Percentiles rank a stretch among this genome's conserved stretches.
Conservation (phyloP, 2,113 vertebrate genomes). For the Centrocercus urophasianus region DNA sequence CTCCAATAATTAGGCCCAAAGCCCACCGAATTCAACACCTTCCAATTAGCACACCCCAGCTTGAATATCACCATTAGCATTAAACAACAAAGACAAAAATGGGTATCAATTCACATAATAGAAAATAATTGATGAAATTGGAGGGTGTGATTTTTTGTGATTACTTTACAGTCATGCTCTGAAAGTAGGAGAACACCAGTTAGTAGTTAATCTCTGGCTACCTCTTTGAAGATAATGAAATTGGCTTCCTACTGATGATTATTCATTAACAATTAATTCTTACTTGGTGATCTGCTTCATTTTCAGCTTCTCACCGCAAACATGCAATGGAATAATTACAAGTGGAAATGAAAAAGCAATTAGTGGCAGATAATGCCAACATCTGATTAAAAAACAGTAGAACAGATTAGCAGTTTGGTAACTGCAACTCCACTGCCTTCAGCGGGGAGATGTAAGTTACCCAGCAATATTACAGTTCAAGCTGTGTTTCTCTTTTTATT, state of each 20-base stretch:
- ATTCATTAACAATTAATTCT: slow-evolving; percentile 90
- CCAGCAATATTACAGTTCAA: slow-evolving; percentile 67
- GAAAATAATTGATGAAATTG: slow-evolving; percentile 89
- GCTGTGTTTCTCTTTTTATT: slow-evolving; percentile 69
- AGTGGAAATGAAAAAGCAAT: slow-evolving; percentile 86
- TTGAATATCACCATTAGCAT: slow-evolving; percentile 82
- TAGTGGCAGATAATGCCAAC: slow-evolving; percentile 85
- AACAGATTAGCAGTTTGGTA: slow-evolving; percentile 75
- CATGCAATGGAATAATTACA: slow-evolving; percentile 86
- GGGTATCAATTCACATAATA: slow-evolving; percentile 82
- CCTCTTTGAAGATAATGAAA: slow-evolving; percentile 91
- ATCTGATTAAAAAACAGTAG: slow-evolving; percentile 85
- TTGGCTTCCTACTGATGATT: slow-evolving; percentile 89
- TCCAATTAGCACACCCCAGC: slow-evolving; percentile 86
- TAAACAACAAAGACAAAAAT: slow-evolving; percentile 83
- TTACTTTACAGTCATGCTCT: slow-evolving; percentile 83
- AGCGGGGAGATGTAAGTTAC: slow-evolving; percentile 67
- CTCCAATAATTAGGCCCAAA: slow-evolving; percentile 81
- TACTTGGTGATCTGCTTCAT: slow-evolving; percentile 85
- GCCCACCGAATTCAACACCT: slow-evolving; percentile 82
- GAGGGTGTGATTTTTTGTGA: slow-evolving; percentile 86
- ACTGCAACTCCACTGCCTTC: slow-evolving; percentile 71
- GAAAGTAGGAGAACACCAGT: slow-evolving; percentile 77
- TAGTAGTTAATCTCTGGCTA: slow-evolving; percentile 83
- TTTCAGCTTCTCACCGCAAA: slow-evolving; percentile 86